Base-by-base conservation (phyloP, 2,888 invertebrate species). In the Dicyrtoma fusca region DNA sequence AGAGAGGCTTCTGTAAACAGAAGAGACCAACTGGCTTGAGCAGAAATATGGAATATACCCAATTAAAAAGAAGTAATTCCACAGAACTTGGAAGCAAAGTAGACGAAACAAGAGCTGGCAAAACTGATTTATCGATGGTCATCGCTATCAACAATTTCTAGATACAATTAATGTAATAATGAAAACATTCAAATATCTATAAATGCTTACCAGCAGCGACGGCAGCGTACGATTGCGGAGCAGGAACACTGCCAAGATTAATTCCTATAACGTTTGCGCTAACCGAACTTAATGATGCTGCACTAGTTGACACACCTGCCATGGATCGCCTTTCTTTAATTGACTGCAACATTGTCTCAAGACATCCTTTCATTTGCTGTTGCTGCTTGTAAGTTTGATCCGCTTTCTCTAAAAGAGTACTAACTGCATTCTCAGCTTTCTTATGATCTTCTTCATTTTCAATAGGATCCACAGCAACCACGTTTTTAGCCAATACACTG, bases 401-500 rank as follows among this genome's bases (percentile, higher is more conserved):
- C 0, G 97, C 97, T 82, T 96, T 95, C 81, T 97, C 97, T 66
- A 98, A 84, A 75, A 96, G 85, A 0, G 91, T 88, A 81, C 97
- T 95, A 79, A 98, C 97, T 49, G 91, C 91, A 47, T 91, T 90
- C 25, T 97, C 92, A 75, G 96, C 95, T 85, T 97, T 97, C 83
- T 95, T 94, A 2, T 97, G 88, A 84, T 97, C 98, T 80, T 97
- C 97, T 81, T 97, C 97, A 80, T 91, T 95, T 84, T 97, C 96
- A 23, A 98, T 97, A 13, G 95, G 95, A 85, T 98, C 97, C 0
- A 98, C 96, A 21, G 97, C 97, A 84, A 80, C 80, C 11, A 80
- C 76, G 51, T 74, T 77, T 47, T 80, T 80, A 0, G 78, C 78
- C 95, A 97, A 82, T 4, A 80, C 68, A 63, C 77, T 80, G 95